Base-by-base conservation (phyloP, 2,113 vertebrate species). In the Motacilla alba region DNA sequence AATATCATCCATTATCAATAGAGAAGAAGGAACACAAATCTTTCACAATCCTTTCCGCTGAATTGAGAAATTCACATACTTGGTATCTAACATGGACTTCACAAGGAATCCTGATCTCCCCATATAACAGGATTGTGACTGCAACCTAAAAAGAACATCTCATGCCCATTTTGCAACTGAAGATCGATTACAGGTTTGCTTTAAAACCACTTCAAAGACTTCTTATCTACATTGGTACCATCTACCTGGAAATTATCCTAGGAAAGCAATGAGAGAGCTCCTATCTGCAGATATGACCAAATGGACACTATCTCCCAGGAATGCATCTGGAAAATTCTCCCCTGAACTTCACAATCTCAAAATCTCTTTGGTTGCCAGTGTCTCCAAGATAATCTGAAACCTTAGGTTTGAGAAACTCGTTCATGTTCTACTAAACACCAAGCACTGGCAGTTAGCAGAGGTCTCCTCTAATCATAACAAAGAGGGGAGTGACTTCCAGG, bases 31-130 rank as follows among this genome's bases (percentile, higher is more conserved):
- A 85, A 73, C 11, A 78, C 6, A 70, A 73, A 33, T 9, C 41
- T 89, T 95, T 73, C 66, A 56, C 35, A 87, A 84, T 58, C 21
- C n/a, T 87, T 91, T 87, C 30, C 58, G 53, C 13, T 77, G 50
- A 58, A 77, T 15, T 90, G 35, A 70, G 72, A 76, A 62, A 85
- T 79, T 50, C 39, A 47, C 7, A 27, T 74, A 35, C 21, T 46
- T 72, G 13, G 9, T 74, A 74, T 62, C 9, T 83, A 47, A 39
- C 16, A 16, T 1, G 26, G 87, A 49, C 46, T 87, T 66, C 13
- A 1, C 33, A 80, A 64, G 39, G 18, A 66, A 19, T 66, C 28
- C 41, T 89, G 44, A 84, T 22, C 11, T 87, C 6, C 46, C n/a
- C 31, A 50, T 26, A 1, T n/a, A 86, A n/a, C 16, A 89, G 17